These are phyloP conservation scores for Podarcis siculus DNA, from an alignment of 2,797 vertebrate genomes.

Conservation along the genomic window DNA sequence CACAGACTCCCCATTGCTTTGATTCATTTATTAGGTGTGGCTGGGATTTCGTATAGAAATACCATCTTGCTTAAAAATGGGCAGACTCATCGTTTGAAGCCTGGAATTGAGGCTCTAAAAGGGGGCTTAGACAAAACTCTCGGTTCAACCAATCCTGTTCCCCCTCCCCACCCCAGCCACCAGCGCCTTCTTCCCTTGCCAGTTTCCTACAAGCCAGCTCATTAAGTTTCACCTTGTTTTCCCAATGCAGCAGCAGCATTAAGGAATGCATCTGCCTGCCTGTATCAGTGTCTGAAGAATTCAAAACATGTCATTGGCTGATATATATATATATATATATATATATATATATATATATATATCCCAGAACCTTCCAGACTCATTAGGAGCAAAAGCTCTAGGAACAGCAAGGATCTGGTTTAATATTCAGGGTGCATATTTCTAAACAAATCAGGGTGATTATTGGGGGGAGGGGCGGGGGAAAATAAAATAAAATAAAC, in stretches of 20 bases:
- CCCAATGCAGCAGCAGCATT: not conserved
- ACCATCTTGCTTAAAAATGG: not conserved
- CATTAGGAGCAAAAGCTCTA: not conserved
- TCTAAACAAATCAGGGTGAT: not conserved
- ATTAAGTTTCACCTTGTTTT: not conserved
- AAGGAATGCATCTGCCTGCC: not conserved
- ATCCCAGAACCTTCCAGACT: not conserved
- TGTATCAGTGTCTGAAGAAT: not conserved
- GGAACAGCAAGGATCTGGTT: not conserved
- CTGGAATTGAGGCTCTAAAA: not conserved
- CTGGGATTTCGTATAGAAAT: not conserved
- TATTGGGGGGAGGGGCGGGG: not conserved
- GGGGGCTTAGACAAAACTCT: not conserved
- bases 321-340: not conserved
- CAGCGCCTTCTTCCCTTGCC: not conserved
- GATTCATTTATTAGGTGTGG: conserved; percentile 18
- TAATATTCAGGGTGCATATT: not conserved
- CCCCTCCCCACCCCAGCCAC: not conserved
- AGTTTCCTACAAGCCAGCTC: conserved; percentile 1
- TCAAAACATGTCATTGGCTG: not conserved
- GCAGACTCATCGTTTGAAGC: not conserved
- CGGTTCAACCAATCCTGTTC: not conserved
- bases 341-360: too few relatives aligned
- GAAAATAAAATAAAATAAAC: not conserved
- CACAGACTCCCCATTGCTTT: not conserved